phyloP scores from a whole-genome alignment of 2,888 invertebrate genomes.

The Limnephilus rhombicus region DNA sequence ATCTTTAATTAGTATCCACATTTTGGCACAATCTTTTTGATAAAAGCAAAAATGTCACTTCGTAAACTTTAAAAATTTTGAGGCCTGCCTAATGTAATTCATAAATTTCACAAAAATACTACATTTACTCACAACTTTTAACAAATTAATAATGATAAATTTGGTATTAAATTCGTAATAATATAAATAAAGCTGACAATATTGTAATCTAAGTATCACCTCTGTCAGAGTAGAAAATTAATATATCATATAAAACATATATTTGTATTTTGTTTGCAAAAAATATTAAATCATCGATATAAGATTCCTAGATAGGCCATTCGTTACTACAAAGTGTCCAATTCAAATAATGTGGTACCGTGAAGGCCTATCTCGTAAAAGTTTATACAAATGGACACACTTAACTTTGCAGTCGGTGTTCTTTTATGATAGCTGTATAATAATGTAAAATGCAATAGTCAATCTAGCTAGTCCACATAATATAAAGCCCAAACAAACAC shows the following conservation, averaged over 20 bases:
- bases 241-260: no score
- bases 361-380: no score
- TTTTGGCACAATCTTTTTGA: background rate
- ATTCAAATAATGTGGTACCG: background rate
- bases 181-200: background rate
- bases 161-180: background rate
- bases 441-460: conserved; percentile 26
- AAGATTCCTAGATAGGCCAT: background rate
- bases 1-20: background rate
- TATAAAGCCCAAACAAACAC: background rate
- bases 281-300: background rate
- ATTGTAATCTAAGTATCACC: background rate
- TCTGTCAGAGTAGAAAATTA: background rate
- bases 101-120: background rate
- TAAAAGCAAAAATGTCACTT: background rate
- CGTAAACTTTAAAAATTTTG: background rate
- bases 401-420: background rate
- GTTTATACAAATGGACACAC: no score
- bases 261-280: background rate
- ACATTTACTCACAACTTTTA: background rate
- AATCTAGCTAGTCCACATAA: conserved; percentile 24
- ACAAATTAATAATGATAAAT: background rate
- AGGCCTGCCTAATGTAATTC: background rate
- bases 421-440: background rate
- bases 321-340: background rate